Conservation (phyloP, 1,140 invertebrate species). For the Homarus americanus region DNA sequence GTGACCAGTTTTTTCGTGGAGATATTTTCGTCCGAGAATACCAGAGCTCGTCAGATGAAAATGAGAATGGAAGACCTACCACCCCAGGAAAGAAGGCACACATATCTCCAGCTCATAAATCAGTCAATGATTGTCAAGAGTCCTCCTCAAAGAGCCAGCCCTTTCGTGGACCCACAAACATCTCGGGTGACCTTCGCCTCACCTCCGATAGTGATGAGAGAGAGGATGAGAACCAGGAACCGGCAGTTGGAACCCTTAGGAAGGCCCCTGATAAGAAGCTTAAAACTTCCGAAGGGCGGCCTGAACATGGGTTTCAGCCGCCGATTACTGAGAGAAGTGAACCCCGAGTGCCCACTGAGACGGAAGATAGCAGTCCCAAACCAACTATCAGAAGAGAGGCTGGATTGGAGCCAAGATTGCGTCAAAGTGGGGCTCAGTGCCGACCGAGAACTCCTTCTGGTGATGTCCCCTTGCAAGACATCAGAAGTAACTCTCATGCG, state of each 20-base stretch:
- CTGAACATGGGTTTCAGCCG: constrained; percentile 82
- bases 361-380: constrained; percentile 23
- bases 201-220: constrained; percentile 62
- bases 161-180: constrained; percentile 55
- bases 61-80: constrained; percentile 46
- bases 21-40: constrained; percentile 70
- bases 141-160: constrained; percentile 51
- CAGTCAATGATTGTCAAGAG: constrained; percentile 29
- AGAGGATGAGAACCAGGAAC: constrained; percentile 73
- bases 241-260: constrained; percentile 71
- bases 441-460: constrained; percentile 62
- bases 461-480: constrained; percentile 61
- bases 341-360: constrained; percentile 70
- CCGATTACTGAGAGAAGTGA: constrained; percentile 75
- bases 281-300: constrained; percentile 90
- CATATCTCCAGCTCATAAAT: background rate
- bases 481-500: constrained; percentile 63
- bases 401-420: constrained; percentile 52
- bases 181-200: constrained; percentile 65
- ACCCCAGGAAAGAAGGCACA: constrained; percentile 53
- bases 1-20: constrained; percentile 74
- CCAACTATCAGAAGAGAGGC: constrained; percentile 34
- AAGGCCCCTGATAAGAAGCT: constrained; percentile 88
- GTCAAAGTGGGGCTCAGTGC: constrained; percentile 70
- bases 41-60: constrained; percentile 73